Percentiles rank a stretch among this genome's conserved stretches.
phyloP scores from a whole-genome alignment of 2,888 invertebrate genomes.

The Platypus cylindrus region DNA sequence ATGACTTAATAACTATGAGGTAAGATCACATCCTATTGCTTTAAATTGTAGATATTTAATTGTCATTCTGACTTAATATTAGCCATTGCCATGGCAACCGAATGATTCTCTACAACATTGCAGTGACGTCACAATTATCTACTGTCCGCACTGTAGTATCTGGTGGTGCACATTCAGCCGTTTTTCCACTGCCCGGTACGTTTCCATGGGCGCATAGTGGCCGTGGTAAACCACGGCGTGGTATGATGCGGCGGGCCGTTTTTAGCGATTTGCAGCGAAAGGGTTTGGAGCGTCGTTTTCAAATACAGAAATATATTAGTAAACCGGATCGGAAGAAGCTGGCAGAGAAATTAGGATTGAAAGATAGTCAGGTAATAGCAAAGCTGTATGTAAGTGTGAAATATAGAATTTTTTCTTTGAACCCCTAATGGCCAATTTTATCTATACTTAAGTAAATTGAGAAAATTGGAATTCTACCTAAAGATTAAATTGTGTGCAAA shows the following conservation, averaged over 20 bases:
- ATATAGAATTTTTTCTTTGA: background rate
- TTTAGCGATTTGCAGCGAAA: slow-evolving; percentile 89
- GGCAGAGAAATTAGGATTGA: slow-evolving; percentile 89
- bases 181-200: slow-evolving; percentile 34
- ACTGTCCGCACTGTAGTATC: slow-evolving; percentile 31
- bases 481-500: too few relatives aligned
- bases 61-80: slow-evolving; percentile 4
- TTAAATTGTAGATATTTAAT: too few relatives aligned
- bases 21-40: too few relatives aligned
- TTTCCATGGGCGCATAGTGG: slow-evolving; percentile 90
- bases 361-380: slow-evolving; percentile 95
- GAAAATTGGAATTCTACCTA: too few relatives aligned
- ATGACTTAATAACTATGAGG: too few relatives aligned
- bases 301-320: slow-evolving; percentile 95
- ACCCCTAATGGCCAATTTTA: background rate
- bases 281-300: slow-evolving; percentile 90
- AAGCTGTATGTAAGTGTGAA: too few relatives aligned
- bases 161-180: slow-evolving; percentile 38
- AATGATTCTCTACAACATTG: too few relatives aligned
- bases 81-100: too few relatives aligned
- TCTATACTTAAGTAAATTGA: background rate
- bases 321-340: slow-evolving; percentile 96
- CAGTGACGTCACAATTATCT: too few relatives aligned
- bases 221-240: slow-evolving; percentile 83
- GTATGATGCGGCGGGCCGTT: slow-evolving; percentile 95